A percentile compares a stretch with the other conserved stretches of the same genome.
Conservation (phyloP, 2,888 invertebrate genomes). For the Hybos culiciformis region DNA sequence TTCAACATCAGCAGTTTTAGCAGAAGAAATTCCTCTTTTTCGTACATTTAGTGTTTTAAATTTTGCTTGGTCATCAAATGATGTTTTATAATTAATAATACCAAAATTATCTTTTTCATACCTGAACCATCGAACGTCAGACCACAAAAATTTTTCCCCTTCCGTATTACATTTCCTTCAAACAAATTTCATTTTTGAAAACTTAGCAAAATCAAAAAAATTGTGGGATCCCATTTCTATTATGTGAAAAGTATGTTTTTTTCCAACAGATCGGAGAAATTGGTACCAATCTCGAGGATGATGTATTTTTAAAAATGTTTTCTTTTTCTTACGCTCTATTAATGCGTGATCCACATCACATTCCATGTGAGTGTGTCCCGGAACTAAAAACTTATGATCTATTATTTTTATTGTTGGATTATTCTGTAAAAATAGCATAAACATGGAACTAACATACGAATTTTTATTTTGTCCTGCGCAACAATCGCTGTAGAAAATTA, state of each 20-base stretch:
- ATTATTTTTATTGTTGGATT: not conserved
- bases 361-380: constrained; percentile 11
- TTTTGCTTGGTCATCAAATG: not conserved
- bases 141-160: not conserved
- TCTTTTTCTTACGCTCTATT: not conserved
- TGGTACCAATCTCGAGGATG: not conserved
- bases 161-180: not conserved
- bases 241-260: not conserved
- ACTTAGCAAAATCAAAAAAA: not conserved
- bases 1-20: not conserved
- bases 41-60: not conserved
- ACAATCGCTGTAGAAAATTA: not conserved
- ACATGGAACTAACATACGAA: not conserved
- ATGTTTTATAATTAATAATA: not conserved
- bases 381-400: constrained; percentile 9
- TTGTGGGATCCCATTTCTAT: not conserved
- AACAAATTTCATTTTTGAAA: not conserved
- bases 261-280: not conserved
- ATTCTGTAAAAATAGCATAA: not conserved
- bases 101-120: not conserved
- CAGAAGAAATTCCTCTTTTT: not conserved
- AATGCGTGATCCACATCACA: not conserved
- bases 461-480: not conserved
- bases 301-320: not conserved
- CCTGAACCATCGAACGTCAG: not conserved